Evolutionary conservation across 2,113 vertebrate genomes (phyloP), one percentile per base, ranked within the genome.

Genomic region (Hemicordylus capensis): DNA sequence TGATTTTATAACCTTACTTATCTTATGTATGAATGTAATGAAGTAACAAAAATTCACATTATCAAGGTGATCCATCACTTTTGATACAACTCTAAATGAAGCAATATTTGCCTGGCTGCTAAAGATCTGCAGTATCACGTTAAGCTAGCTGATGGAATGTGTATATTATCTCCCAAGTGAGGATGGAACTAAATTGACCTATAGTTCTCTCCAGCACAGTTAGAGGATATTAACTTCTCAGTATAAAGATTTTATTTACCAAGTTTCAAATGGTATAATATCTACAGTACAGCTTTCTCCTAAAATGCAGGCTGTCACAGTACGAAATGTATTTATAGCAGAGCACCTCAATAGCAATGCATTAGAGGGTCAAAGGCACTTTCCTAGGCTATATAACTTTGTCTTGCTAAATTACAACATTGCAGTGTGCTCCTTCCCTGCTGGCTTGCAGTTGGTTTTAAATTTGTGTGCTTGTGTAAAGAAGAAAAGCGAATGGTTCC

Each of bases 201-300:
- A 64, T 11, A 59, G 63, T 48, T 85, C 39, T 85, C 48, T 46
- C 9, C 39, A 10, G 75, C 44, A 44, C 46, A 70, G 48, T 59
- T 78, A 59, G 37, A 85, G 76, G 83, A 59, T 85, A 78, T 70
- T 85, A 85, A 85, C 74, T 85, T 85, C 51, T 4, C 37, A 78
- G 51, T 58, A 59, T 20, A 85, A 70, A 82, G 37, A n/a, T 73
- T 66, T 85, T 78, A 85, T 85, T 85, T 58, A 69, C 37, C 63
- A 73, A 59, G 37, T 73, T 58, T 58, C 76, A 14, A 26, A 78
- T 78, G 67, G 44, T 84, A 77, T 67, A 42, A 37, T 44, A 64
- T 72, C 4, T 70, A 26, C 39, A n/a, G 54, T 59, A 39, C 63
- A 42, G 19, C 64, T 67, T 84, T 56, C 48, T 67, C 48, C 44